These are phyloP conservation scores for Ctenomys sociabilis DNA, from an alignment of 2,113 vertebrate species.

Conservation along the genomic window DNA sequence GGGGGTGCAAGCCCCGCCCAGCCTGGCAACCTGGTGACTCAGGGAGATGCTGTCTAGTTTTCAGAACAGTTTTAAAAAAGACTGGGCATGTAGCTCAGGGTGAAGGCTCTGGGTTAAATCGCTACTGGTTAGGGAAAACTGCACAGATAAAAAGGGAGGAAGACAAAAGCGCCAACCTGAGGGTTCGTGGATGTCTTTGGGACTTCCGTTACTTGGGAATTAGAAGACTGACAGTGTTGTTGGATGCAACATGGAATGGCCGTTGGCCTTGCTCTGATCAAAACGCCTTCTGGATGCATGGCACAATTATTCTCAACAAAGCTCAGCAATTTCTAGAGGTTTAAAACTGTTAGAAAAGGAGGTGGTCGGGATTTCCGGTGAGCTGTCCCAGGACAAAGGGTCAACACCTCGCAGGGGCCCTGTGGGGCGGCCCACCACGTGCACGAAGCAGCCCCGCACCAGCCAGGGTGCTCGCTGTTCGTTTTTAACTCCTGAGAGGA, in stretches of 20 bases:
- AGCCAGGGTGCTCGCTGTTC: too few relatives aligned
- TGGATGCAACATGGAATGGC: background rate
- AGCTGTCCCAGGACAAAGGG: background rate
- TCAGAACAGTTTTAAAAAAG: background rate
- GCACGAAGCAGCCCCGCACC: background rate
- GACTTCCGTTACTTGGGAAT: background rate
- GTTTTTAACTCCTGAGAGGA: slow-evolving; percentile 1
- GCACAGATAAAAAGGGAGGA: background rate
- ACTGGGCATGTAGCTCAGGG: background rate
- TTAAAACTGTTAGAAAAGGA: slow-evolving; percentile 26
- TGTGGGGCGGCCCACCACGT: background rate
- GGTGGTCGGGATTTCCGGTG: background rate
- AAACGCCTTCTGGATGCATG: slow-evolving; percentile 37
- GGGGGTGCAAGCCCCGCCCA: background rate
- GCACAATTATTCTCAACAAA: slow-evolving; percentile 37
- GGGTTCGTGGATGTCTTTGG: background rate
- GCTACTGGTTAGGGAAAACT: background rate
- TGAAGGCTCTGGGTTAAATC: background rate
- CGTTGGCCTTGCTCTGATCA: background rate
- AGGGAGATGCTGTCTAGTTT: background rate
- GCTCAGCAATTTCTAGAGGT: slow-evolving; percentile 32
- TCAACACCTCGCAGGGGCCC: background rate
- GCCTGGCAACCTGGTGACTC: background rate
- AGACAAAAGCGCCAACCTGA: background rate
- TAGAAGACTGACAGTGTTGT: background rate